Conservation (phyloP, 2,113 vertebrate genomes). For the Oncorhynchus mykiss region DNA sequence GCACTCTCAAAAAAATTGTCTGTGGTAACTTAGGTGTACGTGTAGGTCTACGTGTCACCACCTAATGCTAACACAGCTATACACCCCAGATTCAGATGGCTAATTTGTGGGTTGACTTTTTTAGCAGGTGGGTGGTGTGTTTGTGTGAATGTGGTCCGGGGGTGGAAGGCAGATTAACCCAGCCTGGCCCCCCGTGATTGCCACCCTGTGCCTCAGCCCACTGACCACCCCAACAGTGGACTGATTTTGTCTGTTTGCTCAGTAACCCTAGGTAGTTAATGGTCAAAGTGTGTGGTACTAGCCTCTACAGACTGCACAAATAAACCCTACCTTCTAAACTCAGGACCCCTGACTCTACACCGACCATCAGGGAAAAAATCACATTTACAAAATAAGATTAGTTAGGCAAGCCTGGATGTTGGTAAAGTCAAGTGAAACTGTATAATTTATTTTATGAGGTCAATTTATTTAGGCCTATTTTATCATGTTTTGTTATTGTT, state of each 20-base stretch:
- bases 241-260: constrained; percentile 44
- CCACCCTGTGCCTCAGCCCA: constrained; percentile 9
- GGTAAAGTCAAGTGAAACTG: constrained; percentile 16
- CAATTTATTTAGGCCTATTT: not conserved
- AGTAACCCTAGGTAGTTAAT: constrained; percentile 48
- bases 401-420: not conserved
- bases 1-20: too few species aligned
- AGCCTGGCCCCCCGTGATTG: constrained; percentile 25
- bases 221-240: constrained; percentile 18
- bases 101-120: constrained; percentile 12
- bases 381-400: constrained; percentile 23
- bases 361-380: constrained; percentile 22
- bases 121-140: constrained; percentile 16
- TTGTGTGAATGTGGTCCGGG: constrained; percentile 24
- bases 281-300: constrained; percentile 30
- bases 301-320: constrained; percentile 43
- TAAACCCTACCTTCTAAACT: constrained; percentile 48
- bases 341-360: constrained; percentile 25
- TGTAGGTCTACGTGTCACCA: too few species aligned
- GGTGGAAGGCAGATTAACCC: constrained; percentile 34
- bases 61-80: not conserved
- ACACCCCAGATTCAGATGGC: not conserved
- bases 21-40: too few species aligned
- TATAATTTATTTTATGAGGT: not conserved
- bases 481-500: not conserved